A percentile compares a stretch with the other conserved stretches of the same genome.
These are phyloP conservation scores for Himalopsyche kuldschensis DNA, from an alignment of 2,888 invertebrate species.

Conservation along the genomic window DNA sequence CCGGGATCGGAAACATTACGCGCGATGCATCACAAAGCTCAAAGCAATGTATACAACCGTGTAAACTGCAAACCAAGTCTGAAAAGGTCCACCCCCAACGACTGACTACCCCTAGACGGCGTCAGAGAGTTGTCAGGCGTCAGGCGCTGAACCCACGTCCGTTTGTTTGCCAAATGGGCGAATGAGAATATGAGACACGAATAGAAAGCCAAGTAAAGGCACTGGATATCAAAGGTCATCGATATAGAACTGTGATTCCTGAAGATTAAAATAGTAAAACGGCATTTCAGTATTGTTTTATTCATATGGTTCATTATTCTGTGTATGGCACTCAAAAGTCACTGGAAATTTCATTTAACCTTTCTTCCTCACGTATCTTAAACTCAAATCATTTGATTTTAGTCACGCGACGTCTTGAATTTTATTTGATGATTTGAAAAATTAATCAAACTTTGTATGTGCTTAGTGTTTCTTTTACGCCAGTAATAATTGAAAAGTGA, in stretches of 20 bases:
- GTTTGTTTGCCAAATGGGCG: background rate
- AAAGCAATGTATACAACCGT: background rate
- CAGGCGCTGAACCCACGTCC: background rate
- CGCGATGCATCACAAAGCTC: background rate
- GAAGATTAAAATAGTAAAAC: background rate
- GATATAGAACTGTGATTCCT: background rate
- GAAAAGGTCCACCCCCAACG: background rate
- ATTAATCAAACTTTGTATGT: no score
- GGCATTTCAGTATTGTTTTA: background rate
- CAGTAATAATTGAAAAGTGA: no score
- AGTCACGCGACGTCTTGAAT: no score
- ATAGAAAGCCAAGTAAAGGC: background rate
- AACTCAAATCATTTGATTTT: no score
- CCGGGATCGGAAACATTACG: no score
- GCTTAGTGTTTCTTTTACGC: no score
- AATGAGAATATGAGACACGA: background rate
- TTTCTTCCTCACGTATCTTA: no score
- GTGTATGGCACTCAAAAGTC: no score
- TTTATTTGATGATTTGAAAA: no score
- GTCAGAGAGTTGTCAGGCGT: background rate
- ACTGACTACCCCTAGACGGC: background rate
- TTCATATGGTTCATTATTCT: background rate
- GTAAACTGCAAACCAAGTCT: background rate
- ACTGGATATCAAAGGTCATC: background rate
- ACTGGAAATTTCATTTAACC: no score